Base-by-base conservation (phyloP, 2,888 invertebrate genomes). In the Lysandra bellargus region DNA sequence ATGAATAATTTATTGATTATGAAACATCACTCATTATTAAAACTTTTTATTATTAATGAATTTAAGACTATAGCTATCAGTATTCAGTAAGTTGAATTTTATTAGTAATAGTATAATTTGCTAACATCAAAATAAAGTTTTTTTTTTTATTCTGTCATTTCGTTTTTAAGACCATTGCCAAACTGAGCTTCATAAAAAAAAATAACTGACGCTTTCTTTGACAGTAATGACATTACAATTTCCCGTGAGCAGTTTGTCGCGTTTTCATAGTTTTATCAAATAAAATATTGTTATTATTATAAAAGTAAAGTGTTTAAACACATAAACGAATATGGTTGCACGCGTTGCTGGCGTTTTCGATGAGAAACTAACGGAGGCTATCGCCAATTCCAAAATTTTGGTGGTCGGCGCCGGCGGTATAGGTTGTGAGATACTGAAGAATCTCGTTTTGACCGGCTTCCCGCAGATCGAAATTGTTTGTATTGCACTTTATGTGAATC, bases 361-460 rank as follows among this genome's bases (percentile, higher is more conserved):
- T 80, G 93, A 95, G 81, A 95, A 96, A 85, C 89, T 97, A 82
- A 96, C 96, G 82, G 95, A 96, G 85, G 95, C 96, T 77, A 96
- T 98, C 81, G 94, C 95, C 40, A 94, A 95, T 83, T 96, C 97
- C 14, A 98, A 97, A 92, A 93, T 98, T 78, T 94, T 98, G 81
- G 97, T 98, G 23, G 98, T 98, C 44, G 99, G 99, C 79, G 99
- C 99, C 85, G 99, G 99, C 83, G 99, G 99, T 80, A 99, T 99
- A 87, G 99, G 99, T 82, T 99, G 99, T 94, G 99, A 99, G 94
- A 96, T 99, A 84, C 94, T 99, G 64, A 99, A 99, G 92, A 99
- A 99, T 95, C 96, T 99, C 83, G 99, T 99, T 57, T 95, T 99
- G 77, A 97, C 98, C 82, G 99, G 99, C 82, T 99, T 99, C 89